Evolutionary conservation across 2,113 vertebrate species (phyloP).

Genomic region (Oostethus manadensis): DNA sequence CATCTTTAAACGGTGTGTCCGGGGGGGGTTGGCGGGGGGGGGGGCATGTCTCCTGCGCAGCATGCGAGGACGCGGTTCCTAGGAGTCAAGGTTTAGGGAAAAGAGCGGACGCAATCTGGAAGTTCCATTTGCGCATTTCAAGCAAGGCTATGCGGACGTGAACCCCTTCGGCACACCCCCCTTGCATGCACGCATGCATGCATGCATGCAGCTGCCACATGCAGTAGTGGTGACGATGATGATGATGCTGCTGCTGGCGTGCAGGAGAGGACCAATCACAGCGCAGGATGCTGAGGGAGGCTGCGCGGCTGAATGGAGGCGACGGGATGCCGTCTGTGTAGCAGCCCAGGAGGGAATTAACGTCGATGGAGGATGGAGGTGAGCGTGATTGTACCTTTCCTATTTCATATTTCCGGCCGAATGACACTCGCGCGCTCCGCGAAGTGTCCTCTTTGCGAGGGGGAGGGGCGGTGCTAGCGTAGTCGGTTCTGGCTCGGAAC

Average conservation of each 20-base stretch:
- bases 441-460: background rate
- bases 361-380: slow-evolving; percentile 68
- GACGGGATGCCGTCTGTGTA: slow-evolving; percentile 61
- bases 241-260: slow-evolving; percentile 57
- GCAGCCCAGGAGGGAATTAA: slow-evolving; percentile 62
- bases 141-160: slow-evolving; percentile 18
- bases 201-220: slow-evolving; percentile 49
- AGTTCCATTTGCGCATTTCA: background rate
- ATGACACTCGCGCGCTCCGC: background rate
- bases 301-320: slow-evolving; percentile 68
- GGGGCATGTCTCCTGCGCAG: background rate
- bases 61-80: background rate
- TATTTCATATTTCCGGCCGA: too few relatives aligned
- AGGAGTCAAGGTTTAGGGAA: background rate
- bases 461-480: background rate
- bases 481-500: slow-evolving; percentile 15
- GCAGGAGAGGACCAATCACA: slow-evolving; percentile 71
- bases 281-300: slow-evolving; percentile 67
- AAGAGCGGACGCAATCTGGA: background rate
- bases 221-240: slow-evolving; percentile 57
- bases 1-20: slow-evolving; percentile 4
- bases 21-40: too few relatives aligned
- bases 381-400: slow-evolving; percentile 18
- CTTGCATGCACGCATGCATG: slow-evolving; percentile 43
- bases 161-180: slow-evolving; percentile 20